Evolutionary conservation across 1,140 invertebrate species (phyloP).

Genomic region (Orussus abietinus): DNA sequence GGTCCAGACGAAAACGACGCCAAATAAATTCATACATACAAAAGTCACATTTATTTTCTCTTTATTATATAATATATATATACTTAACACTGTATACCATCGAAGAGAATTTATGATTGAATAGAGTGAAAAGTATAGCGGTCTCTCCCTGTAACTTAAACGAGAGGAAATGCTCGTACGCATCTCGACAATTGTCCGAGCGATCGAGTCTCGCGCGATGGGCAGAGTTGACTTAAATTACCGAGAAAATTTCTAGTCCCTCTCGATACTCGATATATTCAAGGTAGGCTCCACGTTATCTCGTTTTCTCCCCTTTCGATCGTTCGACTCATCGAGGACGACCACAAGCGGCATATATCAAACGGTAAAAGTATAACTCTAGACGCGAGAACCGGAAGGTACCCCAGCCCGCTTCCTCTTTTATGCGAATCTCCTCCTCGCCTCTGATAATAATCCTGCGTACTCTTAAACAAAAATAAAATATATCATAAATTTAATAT

Average conservation of each 20-base stretch:
- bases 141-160: slow-evolving; percentile 18
- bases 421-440: too few relatives aligned
- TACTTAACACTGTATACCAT: slow-evolving; percentile 23
- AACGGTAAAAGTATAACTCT: too few relatives aligned
- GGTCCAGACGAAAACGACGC: too few relatives aligned
- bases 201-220: slow-evolving; percentile 7
- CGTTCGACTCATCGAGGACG: too few relatives aligned
- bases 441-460: neutral
- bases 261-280: slow-evolving; percentile 6
- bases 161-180: slow-evolving; percentile 13
- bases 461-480: slow-evolving; percentile 11
- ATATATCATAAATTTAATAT: slow-evolving; percentile 12
- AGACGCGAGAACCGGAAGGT: too few relatives aligned
- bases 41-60: slow-evolving; percentile 21
- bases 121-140: slow-evolving; percentile 19
- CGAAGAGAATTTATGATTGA: slow-evolving; percentile 19
- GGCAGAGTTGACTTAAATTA: slow-evolving; percentile 14
- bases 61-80: slow-evolving; percentile 24
- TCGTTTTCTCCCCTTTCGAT: slow-evolving; percentile 1
- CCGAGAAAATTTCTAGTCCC: slow-evolving; percentile 10
- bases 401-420: too few relatives aligned
- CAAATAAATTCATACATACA: slow-evolving; percentile 8
- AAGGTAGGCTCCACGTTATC: neutral
- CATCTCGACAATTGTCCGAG: slow-evolving; percentile 9
- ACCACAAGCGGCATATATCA: too few relatives aligned